A percentile compares a stretch with the other conserved stretches of the same genome.
Conservation (phyloP, 1,140 invertebrate species). For the Caenorhabditis remanei region DNA sequence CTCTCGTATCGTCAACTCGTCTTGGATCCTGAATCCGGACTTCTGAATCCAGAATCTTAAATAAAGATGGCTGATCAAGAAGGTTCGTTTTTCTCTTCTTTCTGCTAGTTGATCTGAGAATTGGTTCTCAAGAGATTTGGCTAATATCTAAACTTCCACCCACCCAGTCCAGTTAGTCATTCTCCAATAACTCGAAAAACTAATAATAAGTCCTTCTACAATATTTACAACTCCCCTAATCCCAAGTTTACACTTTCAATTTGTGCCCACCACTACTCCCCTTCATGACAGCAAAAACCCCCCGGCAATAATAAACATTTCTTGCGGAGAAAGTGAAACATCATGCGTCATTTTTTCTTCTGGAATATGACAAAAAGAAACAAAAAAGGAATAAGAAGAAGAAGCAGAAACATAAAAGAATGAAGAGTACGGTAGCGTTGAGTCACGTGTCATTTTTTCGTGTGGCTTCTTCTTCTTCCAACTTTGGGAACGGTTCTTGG, state of each 20-base stretch:
- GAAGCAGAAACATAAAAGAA: not conserved
- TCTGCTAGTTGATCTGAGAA: too few species aligned
- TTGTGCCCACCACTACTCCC: not conserved
- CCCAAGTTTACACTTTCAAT: slow-evolving; percentile 51
- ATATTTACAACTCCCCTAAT: slow-evolving; percentile 34
- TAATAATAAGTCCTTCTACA: not conserved
- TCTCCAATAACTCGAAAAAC: too few species aligned
- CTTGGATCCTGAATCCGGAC: not conserved
- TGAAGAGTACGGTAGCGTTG: not conserved
- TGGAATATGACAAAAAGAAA: not conserved
- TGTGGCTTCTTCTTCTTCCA: too few species aligned
- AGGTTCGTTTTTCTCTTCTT: slow-evolving; percentile 21
- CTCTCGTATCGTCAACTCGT: not conserved
- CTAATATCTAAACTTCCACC: too few species aligned
- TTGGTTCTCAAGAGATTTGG: too few species aligned
- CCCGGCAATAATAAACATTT: not conserved
- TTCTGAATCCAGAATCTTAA: not conserved
- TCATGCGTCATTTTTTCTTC: slow-evolving; percentile 15
- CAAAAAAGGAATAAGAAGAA: not conserved
- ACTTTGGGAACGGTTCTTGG: too few species aligned
- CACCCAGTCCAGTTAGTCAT: too few species aligned
- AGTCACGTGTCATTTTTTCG: too few species aligned
- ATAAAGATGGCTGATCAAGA: slow-evolving; percentile 25
- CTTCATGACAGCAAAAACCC: slow-evolving; percentile 19
- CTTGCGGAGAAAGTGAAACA: slow-evolving; percentile 25